These are phyloP conservation scores for Saccopteryx bilineata DNA, from an alignment of 2,113 vertebrate genomes.

Conservation along the genomic window DNA sequence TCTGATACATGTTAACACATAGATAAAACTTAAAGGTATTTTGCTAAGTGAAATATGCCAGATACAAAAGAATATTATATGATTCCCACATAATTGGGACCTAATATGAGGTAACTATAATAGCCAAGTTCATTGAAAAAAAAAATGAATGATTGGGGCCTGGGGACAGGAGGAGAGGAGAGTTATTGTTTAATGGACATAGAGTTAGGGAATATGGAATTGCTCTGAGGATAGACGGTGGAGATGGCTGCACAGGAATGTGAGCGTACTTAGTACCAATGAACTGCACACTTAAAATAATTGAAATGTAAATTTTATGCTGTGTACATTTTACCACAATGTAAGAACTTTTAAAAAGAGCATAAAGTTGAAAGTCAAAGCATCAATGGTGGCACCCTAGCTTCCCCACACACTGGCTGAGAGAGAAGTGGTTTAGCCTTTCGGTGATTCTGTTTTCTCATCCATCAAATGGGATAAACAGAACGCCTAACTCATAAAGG, in stretches of 20 bases:
- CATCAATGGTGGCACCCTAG: too few species aligned
- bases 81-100: not conserved
- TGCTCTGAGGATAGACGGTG: not conserved
- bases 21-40: not conserved
- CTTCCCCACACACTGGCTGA: not conserved
- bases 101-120: not conserved
- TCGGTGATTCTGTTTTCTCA: not conserved
- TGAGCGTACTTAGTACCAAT: not conserved
- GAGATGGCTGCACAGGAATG: not conserved
- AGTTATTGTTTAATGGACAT: not conserved
- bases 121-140: not conserved
- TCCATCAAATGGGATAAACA: not conserved
- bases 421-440: not conserved
- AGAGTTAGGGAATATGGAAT: not conserved
- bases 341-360: not conserved
- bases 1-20: not conserved
- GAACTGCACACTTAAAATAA: not conserved
- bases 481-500: not conserved
- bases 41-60: conserved; percentile 20
- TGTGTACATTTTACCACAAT: not conserved
- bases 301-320: not conserved
- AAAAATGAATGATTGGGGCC: not conserved
- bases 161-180: not conserved
- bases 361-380: not conserved
- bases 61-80: not conserved